These are phyloP conservation scores for Cremastinae sp. DNA, from an alignment of 2,888 invertebrate species.

Conservation along the genomic window DNA sequence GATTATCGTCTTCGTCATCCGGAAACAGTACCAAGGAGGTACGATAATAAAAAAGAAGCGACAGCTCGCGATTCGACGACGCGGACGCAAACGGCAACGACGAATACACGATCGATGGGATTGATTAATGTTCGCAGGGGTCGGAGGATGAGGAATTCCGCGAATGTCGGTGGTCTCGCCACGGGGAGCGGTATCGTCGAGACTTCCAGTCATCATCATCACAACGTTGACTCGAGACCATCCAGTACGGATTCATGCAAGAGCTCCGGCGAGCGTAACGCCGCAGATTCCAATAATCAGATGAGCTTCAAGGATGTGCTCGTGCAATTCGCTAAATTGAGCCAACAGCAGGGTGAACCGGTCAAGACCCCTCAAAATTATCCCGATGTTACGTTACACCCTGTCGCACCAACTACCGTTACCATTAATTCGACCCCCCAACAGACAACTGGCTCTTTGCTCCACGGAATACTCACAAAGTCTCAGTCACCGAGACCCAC, in stretches of 20 bases:
- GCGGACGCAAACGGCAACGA: conserved; percentile 26
- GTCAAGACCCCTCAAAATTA: conserved; percentile 85
- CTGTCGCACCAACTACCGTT: conserved; percentile 83
- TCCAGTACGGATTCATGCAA: conserved; percentile 82
- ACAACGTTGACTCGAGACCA: conserved; percentile 80
- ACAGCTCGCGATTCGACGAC: conserved; percentile 24
- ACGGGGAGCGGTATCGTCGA: conserved; percentile 79
- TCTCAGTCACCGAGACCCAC: conserved; percentile 82
- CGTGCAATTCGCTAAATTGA: conserved; percentile 87
- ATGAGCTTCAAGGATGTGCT: conserved; percentile 88
- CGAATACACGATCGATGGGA: conserved; percentile 47
- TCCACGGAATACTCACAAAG: conserved; percentile 90
- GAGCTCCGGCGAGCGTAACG: conserved; percentile 74
- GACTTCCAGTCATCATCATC: conserved; percentile 64
- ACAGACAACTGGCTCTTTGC: conserved; percentile 83
- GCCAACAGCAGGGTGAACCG: conserved; percentile 80
- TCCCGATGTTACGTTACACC: conserved; percentile 90
- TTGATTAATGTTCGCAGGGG: conserved; percentile 71
- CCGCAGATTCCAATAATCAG: conserved; percentile 77
- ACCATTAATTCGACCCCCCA: conserved; percentile 72
- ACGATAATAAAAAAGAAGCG: conserved; percentile 54
- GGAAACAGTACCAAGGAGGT: conserved; percentile 86
- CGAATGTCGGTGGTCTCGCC: conserved; percentile 77
- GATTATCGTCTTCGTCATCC: conserved; percentile 90
- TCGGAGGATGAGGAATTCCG: conserved; percentile 78